Evolutionary conservation across 1,140 invertebrate species (phyloP), one percentile per base, ranked within the genome.

Genomic region (Lordiphosa stackelbergi): DNA sequence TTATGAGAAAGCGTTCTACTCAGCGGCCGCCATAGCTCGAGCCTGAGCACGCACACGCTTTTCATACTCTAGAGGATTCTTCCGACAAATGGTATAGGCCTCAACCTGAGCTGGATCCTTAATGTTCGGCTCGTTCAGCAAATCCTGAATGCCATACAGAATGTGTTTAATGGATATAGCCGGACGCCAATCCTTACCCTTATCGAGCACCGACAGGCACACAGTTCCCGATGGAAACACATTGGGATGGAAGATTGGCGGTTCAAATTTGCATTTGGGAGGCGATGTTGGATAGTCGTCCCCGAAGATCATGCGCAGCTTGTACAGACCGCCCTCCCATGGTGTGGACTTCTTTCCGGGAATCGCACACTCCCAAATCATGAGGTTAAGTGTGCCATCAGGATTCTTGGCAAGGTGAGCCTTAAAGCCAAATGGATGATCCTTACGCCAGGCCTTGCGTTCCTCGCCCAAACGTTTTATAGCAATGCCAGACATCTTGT

Each of bases 141-240:
- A 89, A 90, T 99, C 98, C 89, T 99, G 98, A 86, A 99, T 99
- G 16, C 98, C 98, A 43, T 99, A 90, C 13, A 99, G 90, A 79
- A 99, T 99, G 89, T 99, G 98, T 92, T 99, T 99, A 49, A 99
- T 99, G 51, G 98, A 99, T 28, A 99, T 99, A 2, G 98, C 97
- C 35, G 98, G 98, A 81, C 98, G 93, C 98, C 98, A 99, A 87
- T 99, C 98, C 89, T 99, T 99, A 70, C 99, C 98, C 89, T 99
- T 98, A 87, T 99, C 98, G 69, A 99, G 88, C 16, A 99, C 88
- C 22, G 98, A 99, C 46, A 99, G 89, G 88, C 98, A 99, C 0
- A 99, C 98, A n/a, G 98, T 99, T 24, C 95, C 95, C 22, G 98
- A 99, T 34, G 98, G 98, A 87, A 99, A 99, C 0, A 99, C 98